phyloP scores from a whole-genome alignment of 92 coral and sea anemone species.

The Porites lobata region DNA sequence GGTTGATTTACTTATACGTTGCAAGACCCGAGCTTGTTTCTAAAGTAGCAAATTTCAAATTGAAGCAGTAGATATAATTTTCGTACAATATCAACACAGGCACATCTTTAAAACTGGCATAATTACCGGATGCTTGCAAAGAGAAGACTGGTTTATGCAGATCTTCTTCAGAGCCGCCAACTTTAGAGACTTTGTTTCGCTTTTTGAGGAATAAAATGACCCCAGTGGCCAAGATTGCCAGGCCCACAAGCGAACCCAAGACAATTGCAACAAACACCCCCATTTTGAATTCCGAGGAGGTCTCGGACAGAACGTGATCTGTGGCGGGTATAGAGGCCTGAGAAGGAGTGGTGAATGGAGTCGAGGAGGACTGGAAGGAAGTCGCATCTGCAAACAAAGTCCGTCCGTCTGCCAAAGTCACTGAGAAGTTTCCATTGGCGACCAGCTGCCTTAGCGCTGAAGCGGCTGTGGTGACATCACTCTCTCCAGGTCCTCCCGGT shows the following conservation, averaged over 20 bases:
- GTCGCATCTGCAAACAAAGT: slow-evolving; percentile 48
- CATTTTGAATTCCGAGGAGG: slow-evolving; percentile 42
- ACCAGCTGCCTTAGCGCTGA: slow-evolving; percentile 53
- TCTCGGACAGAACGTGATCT: not conserved
- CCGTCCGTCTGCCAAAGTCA: slow-evolving; percentile 63
- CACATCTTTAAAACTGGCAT: not conserved
- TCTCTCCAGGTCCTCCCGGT: slow-evolving; percentile 61
- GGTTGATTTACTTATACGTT: no score
- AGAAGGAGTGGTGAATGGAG: slow-evolving; percentile 1
- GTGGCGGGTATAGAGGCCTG: slow-evolving; percentile 6
- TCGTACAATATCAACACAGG: not conserved
- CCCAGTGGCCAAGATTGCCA: not conserved
- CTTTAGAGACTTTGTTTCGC: slow-evolving; percentile 8
- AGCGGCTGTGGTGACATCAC: slow-evolving; percentile 43
- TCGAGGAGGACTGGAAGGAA: slow-evolving; percentile 43
- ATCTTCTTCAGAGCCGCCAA: not conserved
- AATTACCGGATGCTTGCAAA: slow-evolving; percentile 1
- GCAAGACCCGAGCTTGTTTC: no score
- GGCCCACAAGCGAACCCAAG: slow-evolving; percentile 34
- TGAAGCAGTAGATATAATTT: not conserved
- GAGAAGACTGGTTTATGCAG: not conserved
- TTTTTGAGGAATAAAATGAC: slow-evolving; percentile 2
- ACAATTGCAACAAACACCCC: slow-evolving; percentile 36
- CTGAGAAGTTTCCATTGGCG: slow-evolving; percentile 45
- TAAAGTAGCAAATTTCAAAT: no score